Evolutionary conservation across 2,113 vertebrate genomes (phyloP).

Genomic region (Rana temporaria): DNA sequence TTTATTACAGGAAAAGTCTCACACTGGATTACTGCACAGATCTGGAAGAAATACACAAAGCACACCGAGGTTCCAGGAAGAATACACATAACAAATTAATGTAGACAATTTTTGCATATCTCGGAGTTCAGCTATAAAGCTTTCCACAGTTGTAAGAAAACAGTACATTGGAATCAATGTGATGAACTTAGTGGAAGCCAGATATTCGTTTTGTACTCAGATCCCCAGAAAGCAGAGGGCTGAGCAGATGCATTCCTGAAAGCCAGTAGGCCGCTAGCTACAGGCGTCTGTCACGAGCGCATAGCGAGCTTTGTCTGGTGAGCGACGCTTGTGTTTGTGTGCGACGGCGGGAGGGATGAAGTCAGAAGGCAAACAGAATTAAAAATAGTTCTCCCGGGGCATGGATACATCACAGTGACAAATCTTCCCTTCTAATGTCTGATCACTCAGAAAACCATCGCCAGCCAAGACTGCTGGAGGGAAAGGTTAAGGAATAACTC

Average conservation of each 20-base stretch:
- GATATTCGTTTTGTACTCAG: slow-evolving; percentile 12
- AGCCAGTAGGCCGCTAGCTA: not conserved
- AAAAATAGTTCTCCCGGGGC: not conserved
- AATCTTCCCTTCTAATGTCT: not conserved
- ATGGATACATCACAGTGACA: not conserved
- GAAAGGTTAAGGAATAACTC: too few relatives aligned
- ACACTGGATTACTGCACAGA: too few relatives aligned
- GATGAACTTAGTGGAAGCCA: slow-evolving; percentile 19
- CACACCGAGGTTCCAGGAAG: too few relatives aligned
- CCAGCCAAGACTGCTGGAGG: not conserved
- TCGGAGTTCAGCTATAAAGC: too few relatives aligned
- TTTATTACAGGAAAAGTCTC: too few relatives aligned
- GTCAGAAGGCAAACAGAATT: not conserved
- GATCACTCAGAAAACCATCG: not conserved
- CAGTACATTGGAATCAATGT: not conserved
- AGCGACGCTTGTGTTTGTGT: not conserved
- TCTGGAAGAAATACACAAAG: too few relatives aligned
- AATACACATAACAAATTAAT: too few relatives aligned
- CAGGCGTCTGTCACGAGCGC: slow-evolving; percentile 2
- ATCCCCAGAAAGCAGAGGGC: not conserved
- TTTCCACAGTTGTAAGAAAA: too few relatives aligned
- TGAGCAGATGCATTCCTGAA: not conserved
- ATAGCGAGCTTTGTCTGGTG: not conserved
- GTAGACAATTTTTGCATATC: too few relatives aligned
- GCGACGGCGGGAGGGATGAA: not conserved